Percentiles rank a stretch among this genome's conserved stretches.
Conservation (phyloP, 2,113 vertebrate genomes). For the Eretmochelys imbricata region DNA sequence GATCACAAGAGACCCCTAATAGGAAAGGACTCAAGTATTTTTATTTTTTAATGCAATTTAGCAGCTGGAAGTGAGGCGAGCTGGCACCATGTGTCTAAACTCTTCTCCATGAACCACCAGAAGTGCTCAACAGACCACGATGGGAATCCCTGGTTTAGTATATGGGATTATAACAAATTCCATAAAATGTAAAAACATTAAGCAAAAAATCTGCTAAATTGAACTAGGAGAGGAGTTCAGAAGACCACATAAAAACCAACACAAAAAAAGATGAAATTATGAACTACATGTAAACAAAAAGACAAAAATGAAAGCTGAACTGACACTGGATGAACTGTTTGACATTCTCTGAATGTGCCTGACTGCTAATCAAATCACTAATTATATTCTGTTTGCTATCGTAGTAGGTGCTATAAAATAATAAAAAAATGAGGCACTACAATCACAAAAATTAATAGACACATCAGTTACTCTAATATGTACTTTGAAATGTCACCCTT, state of each 20-base stretch:
- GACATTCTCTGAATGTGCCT: background rate
- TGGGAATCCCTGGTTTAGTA: background rate
- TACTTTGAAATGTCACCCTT: background rate
- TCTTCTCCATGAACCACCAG: background rate
- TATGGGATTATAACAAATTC: background rate
- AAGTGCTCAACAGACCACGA: background rate
- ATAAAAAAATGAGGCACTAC: background rate
- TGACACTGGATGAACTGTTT: background rate
- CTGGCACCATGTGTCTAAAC: background rate
- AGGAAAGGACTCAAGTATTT: background rate
- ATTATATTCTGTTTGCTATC: background rate
- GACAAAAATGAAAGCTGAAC: background rate
- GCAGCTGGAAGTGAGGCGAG: background rate
- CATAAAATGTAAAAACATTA: background rate
- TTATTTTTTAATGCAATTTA: background rate
- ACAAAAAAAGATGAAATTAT: background rate
- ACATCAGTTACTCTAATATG: background rate
- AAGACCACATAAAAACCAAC: background rate
- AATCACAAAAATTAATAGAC: constrained; percentile 12
- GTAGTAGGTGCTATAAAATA: no score
- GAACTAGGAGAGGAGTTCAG: background rate
- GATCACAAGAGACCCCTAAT: background rate
- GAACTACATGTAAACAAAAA: background rate
- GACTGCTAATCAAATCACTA: background rate
- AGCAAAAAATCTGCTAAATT: background rate